Evolutionary conservation across 2,797 vertebrate species (phyloP).

Genomic region (Micromesistius poutassou): DNA sequence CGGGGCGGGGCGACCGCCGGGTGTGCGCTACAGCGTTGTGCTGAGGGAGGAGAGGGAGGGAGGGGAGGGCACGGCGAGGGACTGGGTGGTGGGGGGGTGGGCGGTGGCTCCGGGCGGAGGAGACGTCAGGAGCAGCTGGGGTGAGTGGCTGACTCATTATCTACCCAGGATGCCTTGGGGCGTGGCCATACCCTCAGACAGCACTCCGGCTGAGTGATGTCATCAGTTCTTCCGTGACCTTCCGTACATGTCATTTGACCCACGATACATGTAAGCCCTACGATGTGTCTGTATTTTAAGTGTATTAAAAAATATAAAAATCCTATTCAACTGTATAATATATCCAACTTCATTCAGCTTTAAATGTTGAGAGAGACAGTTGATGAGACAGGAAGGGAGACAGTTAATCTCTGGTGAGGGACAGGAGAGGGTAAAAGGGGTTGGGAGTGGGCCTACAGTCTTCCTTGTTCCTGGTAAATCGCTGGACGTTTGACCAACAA

Average conservation of each 20-base stretch:
- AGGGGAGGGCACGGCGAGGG: conserved; percentile 35
- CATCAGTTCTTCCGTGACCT: neutral
- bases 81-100: conserved; percentile 64
- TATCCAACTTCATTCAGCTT: neutral
- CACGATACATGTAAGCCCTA: neutral
- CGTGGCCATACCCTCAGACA: conserved; percentile 23
- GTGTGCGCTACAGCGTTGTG: conserved; percentile 52
- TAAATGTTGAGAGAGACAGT: neutral
- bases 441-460: too few species aligned
- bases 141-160: conserved; percentile 49
- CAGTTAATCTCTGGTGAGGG: too few species aligned
- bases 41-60: conserved; percentile 51
- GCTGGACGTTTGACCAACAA: too few species aligned
- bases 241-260: neutral
- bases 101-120: conserved; percentile 27
- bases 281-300: neutral
- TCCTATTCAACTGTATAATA: neutral
- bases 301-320: neutral
- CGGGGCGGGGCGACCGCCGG: neutral
- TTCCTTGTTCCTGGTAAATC: too few species aligned
- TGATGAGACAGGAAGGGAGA: neutral
- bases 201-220: neutral
- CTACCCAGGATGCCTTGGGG: conserved; percentile 60
- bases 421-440: too few species aligned
- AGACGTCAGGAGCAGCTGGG: conserved; percentile 49